Evolutionary conservation across 2,888 invertebrate genomes (phyloP), one percentile per base, ranked within the genome.

Genomic region (Synergus umbraculus): DNA sequence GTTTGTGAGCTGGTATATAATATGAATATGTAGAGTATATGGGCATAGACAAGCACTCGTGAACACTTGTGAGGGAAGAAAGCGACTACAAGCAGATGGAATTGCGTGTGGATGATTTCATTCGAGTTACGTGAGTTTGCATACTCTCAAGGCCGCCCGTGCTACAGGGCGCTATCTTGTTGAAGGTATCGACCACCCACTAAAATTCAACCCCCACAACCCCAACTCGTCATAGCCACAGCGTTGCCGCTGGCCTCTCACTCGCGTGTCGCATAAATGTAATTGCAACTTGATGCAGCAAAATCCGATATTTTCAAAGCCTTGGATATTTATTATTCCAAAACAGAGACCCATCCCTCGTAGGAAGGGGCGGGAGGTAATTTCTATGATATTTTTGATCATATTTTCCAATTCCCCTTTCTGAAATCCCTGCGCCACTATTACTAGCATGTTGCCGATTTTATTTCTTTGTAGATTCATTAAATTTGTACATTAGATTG

Each of bases 41-140:
- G 54, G n/a, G n/a, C 9, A n/a, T 22, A 5, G 12, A 60, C 22
- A 22, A 60, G 60, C 18, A 15, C 60, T n/a, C 12, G 22, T 60
- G 60, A 49, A n/a, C 54, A n/a, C 54, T 60, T 22, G 22, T 22
- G 22, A 18, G 22, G 22, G 60, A 22, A 60, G 60, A 60, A 60
- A 22, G 18, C 22, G 60, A 22, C 22, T 60, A 69, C 22, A 69
- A 46, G 69, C 46, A 46, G 46, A 29, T 67, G 69, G 29, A 49
- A 66, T 78, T 60, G 67, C 67, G 67, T 78, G 78, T 44, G 43
- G 67, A 78, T 78, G 67, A 78, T 78, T 67, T 78, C 54, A 66
- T 66, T 58, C 41, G 29, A 49, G 78, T 67, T 78, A 54, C 66
- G 78, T 54, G 78, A 66, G 78, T 67, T 54, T 66, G 67, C 54